phyloP scores from a whole-genome alignment of 1,140 invertebrate species.

The Nebria ingens region DNA sequence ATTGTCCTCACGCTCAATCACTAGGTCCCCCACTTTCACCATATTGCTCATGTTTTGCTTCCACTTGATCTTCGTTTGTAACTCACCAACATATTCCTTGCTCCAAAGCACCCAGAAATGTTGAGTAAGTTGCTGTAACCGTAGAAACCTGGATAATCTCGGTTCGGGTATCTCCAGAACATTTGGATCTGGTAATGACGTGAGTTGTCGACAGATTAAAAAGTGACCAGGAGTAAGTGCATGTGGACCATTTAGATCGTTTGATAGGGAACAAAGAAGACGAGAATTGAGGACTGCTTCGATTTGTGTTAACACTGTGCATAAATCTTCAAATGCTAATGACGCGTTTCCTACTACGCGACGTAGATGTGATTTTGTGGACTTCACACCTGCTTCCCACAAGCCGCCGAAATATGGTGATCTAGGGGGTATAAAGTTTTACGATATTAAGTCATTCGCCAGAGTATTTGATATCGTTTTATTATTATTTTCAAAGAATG shows the following conservation, averaged over 20 bases:
- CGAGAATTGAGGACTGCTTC: conserved; percentile 27
- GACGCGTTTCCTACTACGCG: conserved; percentile 20
- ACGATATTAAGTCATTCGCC: conserved; percentile 20
- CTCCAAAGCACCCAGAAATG: conserved; percentile 19
- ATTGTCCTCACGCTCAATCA: conserved; percentile 22
- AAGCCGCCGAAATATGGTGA: conserved; percentile 32
- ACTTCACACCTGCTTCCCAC: conserved; percentile 32
- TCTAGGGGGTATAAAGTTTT: conserved; percentile 31
- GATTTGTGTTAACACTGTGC: conserved; percentile 22
- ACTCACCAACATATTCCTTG: conserved; percentile 15
- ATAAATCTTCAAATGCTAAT: conserved; percentile 18
- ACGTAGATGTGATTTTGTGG: conserved; percentile 29
- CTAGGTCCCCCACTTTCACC: conserved; percentile 16
- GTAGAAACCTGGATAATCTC: conserved; percentile 11
- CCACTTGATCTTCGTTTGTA: conserved; percentile 13
- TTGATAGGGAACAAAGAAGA: conserved; percentile 23
- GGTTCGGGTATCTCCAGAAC: background rate
- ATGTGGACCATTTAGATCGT: conserved; percentile 21
- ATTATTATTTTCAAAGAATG: background rate
- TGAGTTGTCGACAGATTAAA: conserved; percentile 26
- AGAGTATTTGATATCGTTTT: background rate
- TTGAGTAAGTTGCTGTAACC: conserved; percentile 15
- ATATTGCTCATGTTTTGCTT: background rate
- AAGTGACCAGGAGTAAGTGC: conserved; percentile 32
- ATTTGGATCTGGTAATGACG: conserved; percentile 16